These are phyloP conservation scores for Teleogryllus occipitalis DNA, from an alignment of 1,140 invertebrate species.

Conservation along the genomic window DNA sequence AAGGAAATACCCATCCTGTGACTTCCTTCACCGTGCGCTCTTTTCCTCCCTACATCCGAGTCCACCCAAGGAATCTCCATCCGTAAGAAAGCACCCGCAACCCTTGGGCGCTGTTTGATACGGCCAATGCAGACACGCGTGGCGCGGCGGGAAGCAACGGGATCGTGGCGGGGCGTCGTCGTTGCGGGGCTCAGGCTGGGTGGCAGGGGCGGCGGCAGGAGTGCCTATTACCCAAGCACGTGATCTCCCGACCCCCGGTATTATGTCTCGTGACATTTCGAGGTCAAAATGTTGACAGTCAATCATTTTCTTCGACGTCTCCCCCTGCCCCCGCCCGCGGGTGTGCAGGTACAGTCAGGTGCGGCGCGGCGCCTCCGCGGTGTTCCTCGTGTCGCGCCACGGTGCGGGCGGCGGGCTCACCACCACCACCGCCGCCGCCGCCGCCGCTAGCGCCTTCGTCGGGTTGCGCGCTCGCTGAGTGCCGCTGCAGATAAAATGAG, in stretches of 20 bases:
- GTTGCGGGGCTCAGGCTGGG: background rate
- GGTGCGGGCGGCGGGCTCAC: no score
- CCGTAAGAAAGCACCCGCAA: background rate
- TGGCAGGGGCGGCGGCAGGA: background rate
- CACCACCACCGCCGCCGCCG: no score
- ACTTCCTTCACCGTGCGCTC: no score
- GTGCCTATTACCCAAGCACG: constrained; percentile 14
- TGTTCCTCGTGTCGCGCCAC: no score
- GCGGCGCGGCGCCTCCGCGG: no score
- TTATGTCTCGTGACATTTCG: constrained; percentile 13
- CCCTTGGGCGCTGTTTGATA: background rate
- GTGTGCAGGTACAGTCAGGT: background rate
- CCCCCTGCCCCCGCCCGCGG: background rate
- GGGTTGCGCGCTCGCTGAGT: no score
- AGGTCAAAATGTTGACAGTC: constrained; percentile 18
- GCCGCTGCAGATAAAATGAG: no score
- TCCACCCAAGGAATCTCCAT: no score
- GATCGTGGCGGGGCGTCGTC: no score
- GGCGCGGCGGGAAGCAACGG: background rate
- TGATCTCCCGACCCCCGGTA: constrained; percentile 10
- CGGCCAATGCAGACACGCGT: background rate
- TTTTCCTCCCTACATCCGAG: no score
- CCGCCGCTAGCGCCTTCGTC: no score
- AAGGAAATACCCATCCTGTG: no score
- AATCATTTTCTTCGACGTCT: constrained; percentile 11